Conservation (phyloP, 2,113 vertebrate genomes). For the Burhinus bistriatus region DNA sequence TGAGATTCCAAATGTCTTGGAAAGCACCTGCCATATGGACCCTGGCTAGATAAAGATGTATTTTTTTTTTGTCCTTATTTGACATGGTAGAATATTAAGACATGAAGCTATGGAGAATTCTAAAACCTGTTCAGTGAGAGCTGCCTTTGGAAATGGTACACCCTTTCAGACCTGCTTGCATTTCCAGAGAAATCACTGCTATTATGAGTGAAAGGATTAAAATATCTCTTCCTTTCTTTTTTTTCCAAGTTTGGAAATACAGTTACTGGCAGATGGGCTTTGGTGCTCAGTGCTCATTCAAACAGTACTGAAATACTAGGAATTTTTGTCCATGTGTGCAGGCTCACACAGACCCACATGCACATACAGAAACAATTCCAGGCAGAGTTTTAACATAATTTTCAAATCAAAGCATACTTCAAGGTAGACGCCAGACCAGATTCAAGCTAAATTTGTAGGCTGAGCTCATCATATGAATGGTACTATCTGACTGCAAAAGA, state of each 20-base stretch:
- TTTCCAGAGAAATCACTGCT: slow-evolving; percentile 12
- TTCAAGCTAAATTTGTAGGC: slow-evolving; percentile 33
- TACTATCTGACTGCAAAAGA: background rate
- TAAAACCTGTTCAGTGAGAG: background rate
- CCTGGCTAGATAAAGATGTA: background rate
- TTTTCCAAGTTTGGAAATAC: background rate
- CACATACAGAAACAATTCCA: background rate
- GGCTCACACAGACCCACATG: background rate
- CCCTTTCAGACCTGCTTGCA: background rate
- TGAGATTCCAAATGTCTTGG: background rate
- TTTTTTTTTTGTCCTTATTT: background rate
- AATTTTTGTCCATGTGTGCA: slow-evolving; percentile 8
- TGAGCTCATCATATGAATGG: slow-evolving; percentile 36
- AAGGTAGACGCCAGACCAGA: slow-evolving; percentile 31
- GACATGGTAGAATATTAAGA: background rate
- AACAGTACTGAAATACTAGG: background rate
- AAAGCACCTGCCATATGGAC: background rate
- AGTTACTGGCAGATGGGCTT: slow-evolving; percentile 26
- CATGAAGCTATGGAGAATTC: background rate
- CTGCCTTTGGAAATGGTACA: background rate
- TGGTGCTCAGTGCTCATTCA: background rate
- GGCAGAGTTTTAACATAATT: background rate
- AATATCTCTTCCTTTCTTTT: background rate
- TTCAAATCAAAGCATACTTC: slow-evolving; percentile 51
- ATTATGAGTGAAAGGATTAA: slow-evolving; percentile 8